Evolutionary conservation across 2,888 invertebrate genomes (phyloP).

Genomic region (Leptinotarsa juncta): DNA sequence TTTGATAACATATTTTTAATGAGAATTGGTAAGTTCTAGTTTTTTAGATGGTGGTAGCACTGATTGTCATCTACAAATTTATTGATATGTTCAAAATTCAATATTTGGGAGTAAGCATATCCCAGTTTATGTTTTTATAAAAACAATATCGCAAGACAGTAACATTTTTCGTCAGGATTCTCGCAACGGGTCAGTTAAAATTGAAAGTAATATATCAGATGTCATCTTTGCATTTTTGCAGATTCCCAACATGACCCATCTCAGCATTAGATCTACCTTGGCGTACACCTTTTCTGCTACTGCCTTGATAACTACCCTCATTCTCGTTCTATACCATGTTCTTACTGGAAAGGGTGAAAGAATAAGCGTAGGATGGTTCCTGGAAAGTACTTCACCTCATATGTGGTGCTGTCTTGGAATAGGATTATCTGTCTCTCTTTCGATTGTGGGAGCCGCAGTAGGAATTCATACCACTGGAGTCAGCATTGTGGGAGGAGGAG

Average conservation of each 20-base stretch:
- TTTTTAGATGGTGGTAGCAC: too few species aligned
- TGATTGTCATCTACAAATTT: too few species aligned
- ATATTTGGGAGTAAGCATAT: too few species aligned
- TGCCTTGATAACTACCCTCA: constrained; percentile 58
- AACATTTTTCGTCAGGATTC: not conserved
- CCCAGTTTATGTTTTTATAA: too few species aligned
- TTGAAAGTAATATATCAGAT: not conserved
- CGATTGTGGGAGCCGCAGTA: constrained; percentile 94
- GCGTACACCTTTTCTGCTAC: constrained; percentile 63
- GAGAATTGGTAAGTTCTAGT: too few species aligned
- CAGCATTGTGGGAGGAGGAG: constrained; percentile 97
- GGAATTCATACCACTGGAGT: constrained; percentile 98
- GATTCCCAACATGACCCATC: constrained; percentile 21
- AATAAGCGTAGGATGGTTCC: constrained; percentile 91
- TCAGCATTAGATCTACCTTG: constrained; percentile 56
- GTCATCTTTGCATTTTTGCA: not conserved
- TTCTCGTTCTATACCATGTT: constrained; percentile 73
- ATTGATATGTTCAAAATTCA: too few species aligned
- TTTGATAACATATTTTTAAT: too few species aligned
- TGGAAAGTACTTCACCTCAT: constrained; percentile 90
- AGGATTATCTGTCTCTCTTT: constrained; percentile 91
- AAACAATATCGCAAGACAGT: not conserved
- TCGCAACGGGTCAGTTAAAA: not conserved
- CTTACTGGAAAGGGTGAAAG: constrained; percentile 89
- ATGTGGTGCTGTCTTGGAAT: constrained; percentile 98